These are phyloP conservation scores for Hedychridium roseum DNA, from an alignment of 2,888 invertebrate genomes.

Conservation along the genomic window DNA sequence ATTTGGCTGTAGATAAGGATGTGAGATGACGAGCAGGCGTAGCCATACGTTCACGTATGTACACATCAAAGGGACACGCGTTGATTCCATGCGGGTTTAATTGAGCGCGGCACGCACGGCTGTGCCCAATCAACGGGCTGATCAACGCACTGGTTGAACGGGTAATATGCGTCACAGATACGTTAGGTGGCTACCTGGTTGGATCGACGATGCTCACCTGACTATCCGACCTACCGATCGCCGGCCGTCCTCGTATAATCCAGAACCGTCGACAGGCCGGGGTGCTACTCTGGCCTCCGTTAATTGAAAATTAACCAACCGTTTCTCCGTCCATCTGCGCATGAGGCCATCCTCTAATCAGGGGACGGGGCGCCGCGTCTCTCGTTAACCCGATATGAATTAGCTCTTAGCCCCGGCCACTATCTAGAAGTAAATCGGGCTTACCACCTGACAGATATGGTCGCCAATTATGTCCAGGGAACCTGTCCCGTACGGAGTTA, in stretches of 20 bases:
- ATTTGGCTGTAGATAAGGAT: too few species aligned
- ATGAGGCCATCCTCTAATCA: constrained; percentile 48
- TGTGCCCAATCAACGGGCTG: constrained; percentile 37
- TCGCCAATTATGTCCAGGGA: constrained; percentile 9
- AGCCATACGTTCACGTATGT: too few species aligned
- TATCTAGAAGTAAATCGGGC: constrained; percentile 27
- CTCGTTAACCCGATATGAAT: constrained; percentile 35
- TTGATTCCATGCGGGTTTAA: constrained; percentile 30
- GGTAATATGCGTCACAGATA: too few species aligned
- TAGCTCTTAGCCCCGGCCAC: constrained; percentile 13
- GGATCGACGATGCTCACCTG: constrained; percentile 23
- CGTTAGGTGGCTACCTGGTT: too few species aligned
- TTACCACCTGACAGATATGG: constrained; percentile 19
- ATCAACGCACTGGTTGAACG: too few species aligned
- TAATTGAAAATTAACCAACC: constrained; percentile 58
- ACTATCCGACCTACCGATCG: constrained; percentile 12
- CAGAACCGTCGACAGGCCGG: constrained; percentile 13
- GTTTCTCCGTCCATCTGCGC: constrained; percentile 47
- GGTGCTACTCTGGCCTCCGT: constrained; percentile 28
- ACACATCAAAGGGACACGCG: too few species aligned
- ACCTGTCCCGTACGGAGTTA: too few species aligned
- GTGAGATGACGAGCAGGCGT: too few species aligned
- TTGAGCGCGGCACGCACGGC: constrained; percentile 32
- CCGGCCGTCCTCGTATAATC: constrained; percentile 24
- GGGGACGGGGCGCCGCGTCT: constrained; percentile 31